Percentiles rank a stretch among this genome's conserved stretches.
phyloP scores from a whole-genome alignment of 1,140 invertebrate species.

The Micrasema minimum region DNA sequence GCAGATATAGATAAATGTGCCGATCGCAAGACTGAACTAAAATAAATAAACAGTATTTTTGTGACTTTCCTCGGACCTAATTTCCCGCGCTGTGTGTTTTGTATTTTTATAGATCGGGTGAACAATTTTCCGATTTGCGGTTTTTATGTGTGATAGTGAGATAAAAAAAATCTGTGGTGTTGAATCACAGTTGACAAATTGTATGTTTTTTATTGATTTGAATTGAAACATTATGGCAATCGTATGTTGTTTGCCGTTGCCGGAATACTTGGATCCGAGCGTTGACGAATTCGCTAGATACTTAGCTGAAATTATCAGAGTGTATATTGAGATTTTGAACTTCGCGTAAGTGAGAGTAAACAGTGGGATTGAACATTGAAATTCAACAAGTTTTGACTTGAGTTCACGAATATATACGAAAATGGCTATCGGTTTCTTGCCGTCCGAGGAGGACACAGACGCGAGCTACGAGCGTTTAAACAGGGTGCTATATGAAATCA shows the following conservation, averaged over 20 bases:
- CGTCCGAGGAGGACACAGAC: conserved; percentile 64
- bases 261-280: conserved; percentile 24
- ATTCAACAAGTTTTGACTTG: background rate
- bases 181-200: too few species aligned
- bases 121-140: too few species aligned
- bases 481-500: conserved; percentile 64
- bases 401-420: background rate
- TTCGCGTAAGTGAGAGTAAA: background rate
- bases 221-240: conserved; percentile 2
- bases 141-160: too few species aligned
- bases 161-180: too few species aligned
- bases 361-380: background rate
- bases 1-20: too few species aligned
- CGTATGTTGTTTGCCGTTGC: background rate
- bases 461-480: conserved; percentile 66
- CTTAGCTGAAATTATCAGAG: conserved; percentile 14
- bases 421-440: conserved; percentile 67
- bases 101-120: too few species aligned
- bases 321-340: conserved; percentile 5
- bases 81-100: too few species aligned
- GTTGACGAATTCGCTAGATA: conserved; percentile 16
- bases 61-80: too few species aligned
- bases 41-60: too few species aligned
- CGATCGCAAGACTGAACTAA: too few species aligned
- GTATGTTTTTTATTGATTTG: too few species aligned